Base-by-base conservation (phyloP, 1,140 invertebrate species). In the roundworm (Caenorhabditis elegans) region DNA sequence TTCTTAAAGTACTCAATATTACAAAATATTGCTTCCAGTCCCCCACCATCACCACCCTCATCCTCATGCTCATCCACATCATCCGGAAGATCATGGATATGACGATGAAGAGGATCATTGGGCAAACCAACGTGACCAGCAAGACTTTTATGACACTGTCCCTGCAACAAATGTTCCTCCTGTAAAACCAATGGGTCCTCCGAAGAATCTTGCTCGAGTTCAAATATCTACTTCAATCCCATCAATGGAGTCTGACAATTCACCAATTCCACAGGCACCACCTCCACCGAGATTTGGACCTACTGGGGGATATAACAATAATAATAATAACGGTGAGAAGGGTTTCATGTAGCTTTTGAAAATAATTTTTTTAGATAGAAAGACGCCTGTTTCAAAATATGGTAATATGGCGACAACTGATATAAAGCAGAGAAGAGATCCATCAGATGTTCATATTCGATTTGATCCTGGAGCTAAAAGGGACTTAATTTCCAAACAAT, bases 31-130 rank as follows among this genome's bases (percentile, higher is more conserved):
- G 5, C 5, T 15, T 70, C 19, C 34, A 70, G 60, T 70, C 10
- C 34, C 60, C 10, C 60, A 70, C n/a, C 60, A 70, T 39, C 31
- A 70, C 26, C 60, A 39, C n/a, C 10, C 31, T 39, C 60, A 70
- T 43, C 19, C 60, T 19, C 60, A 70, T 28, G 60, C 34, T 39
- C 60, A 70, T 39, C 34, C 60, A 22, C 60, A 70, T 39, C 60
- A 39, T 70, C 60, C 31, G 39, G 60, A 70, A 70, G 60, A 70
- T 24, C 60, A 70, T 70, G 60, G 60, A 24, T 70, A 70, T 39
- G 31, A 39, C 8, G 60, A 70, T 70, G 60, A 70, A 70, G 60
- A 70, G 19, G 60, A 70, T 43, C 60, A 70, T 39, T 70, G 60
- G 60, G 31, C 19, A 1, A 65, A 65, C n/a, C 60, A 70, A 39